Percentiles rank a stretch among this genome's conserved stretches.
Conservation (phyloP, 2,888 invertebrate species). For the Lucinisca nassula region DNA sequence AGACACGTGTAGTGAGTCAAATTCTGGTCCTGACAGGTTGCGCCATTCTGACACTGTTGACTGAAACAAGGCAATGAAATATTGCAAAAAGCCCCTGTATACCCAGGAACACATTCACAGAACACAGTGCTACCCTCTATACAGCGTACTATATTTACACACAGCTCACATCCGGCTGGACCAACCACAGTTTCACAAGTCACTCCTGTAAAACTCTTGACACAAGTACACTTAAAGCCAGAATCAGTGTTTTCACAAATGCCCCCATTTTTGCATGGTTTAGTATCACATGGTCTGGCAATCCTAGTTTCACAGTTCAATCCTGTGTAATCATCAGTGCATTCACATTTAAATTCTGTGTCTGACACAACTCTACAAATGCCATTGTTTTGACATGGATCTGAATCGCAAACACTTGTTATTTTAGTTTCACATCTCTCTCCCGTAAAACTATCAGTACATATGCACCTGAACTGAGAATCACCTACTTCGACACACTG, state of each 20-base stretch:
- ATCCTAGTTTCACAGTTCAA: constrained; percentile 51
- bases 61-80: constrained; percentile 72
- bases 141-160: constrained; percentile 49
- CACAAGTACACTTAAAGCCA: constrained; percentile 71
- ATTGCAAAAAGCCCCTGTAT: constrained; percentile 79
- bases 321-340: constrained; percentile 52
- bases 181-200: constrained; percentile 70
- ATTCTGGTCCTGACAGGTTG: constrained; percentile 92
- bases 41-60: constrained; percentile 90
- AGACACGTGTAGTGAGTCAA: constrained; percentile 67
- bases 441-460: constrained; percentile 20
- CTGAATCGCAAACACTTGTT: constrained; percentile 31
- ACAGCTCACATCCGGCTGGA: constrained; percentile 41
- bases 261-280: constrained; percentile 90
- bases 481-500: not conserved
- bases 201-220: constrained; percentile 67
- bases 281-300: constrained; percentile 59
- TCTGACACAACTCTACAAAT: constrained; percentile 50
- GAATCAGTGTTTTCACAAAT: constrained; percentile 92
- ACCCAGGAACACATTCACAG: constrained; percentile 79
- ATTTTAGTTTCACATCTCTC: constrained; percentile 7
- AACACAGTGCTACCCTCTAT: constrained; percentile 56
- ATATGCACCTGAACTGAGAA: not conserved
- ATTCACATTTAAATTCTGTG: constrained; percentile 44
- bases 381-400: constrained; percentile 62